phyloP scores from a whole-genome alignment of 1,140 invertebrate species.

The Drosophila neocordata region DNA sequence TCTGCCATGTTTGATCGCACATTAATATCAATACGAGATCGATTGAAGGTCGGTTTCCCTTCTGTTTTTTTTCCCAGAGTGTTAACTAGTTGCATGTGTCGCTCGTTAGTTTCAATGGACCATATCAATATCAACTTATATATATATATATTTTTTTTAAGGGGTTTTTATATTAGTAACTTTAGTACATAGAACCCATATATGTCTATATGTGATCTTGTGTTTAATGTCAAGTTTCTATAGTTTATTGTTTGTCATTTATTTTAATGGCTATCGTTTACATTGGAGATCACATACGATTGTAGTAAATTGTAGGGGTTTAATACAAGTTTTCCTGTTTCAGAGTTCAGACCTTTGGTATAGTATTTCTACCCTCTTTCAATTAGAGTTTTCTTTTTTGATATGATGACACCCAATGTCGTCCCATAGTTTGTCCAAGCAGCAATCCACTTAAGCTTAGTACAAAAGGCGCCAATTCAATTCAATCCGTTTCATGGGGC shows the following conservation, averaged over 20 bases:
- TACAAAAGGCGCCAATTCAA: conserved; percentile 58
- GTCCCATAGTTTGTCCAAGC: neutral
- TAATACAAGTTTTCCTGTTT: too few relatives aligned
- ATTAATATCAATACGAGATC: conserved; percentile 65
- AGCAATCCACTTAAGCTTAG: conserved; percentile 50
- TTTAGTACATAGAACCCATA: neutral
- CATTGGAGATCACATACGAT: neutral
- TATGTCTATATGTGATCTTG: neutral
- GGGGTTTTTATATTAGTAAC: neutral
- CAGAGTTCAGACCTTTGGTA: too few relatives aligned
- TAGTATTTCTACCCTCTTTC: conserved; percentile 2
- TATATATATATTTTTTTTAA: neutral
- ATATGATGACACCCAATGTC: neutral
- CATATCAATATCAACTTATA: conserved; percentile 26
- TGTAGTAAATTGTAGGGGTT: neutral
- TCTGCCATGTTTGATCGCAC: conserved; percentile 52
- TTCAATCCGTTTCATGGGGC: conserved; percentile 55
- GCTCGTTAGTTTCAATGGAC: conserved; percentile 68
- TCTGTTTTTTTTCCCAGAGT: neutral
- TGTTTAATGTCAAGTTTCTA: neutral
- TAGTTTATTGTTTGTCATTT: conserved; percentile 5
- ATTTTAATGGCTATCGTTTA: conserved; percentile 10
- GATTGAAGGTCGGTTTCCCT: conserved; percentile 9
- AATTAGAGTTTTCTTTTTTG: neutral
- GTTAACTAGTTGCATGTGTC: conserved; percentile 72